These are phyloP conservation scores for Leptinotarsa lineolata DNA, from an alignment of 1,140 invertebrate species.

Conservation along the genomic window DNA sequence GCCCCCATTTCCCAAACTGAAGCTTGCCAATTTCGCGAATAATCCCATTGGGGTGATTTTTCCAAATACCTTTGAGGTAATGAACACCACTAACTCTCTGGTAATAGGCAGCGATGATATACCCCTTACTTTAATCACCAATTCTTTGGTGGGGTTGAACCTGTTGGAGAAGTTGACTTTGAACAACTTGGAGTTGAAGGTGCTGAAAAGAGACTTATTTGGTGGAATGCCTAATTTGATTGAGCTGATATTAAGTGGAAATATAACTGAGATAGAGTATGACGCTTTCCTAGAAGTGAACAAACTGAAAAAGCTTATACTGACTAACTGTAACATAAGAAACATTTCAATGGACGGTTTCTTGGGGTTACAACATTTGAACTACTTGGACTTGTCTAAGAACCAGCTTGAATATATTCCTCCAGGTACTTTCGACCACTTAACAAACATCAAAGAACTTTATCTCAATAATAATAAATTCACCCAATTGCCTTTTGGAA, in stretches of 20 bases:
- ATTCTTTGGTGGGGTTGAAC: conserved; percentile 67
- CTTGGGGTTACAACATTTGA: conserved; percentile 64
- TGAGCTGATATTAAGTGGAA: conserved; percentile 62
- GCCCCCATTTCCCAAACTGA: conserved; percentile 69
- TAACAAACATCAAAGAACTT: conserved; percentile 64
- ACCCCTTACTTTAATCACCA: conserved; percentile 62
- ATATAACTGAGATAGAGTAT: conserved; percentile 65
- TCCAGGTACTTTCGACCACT: conserved; percentile 66
- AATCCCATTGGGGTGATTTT: conserved; percentile 72
- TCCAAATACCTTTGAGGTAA: conserved; percentile 72
- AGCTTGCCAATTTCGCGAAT: conserved; percentile 63
- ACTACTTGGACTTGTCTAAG: conserved; percentile 65
- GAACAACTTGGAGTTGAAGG: conserved; percentile 61
- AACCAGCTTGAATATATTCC: conserved; percentile 66
- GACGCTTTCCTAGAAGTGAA: conserved; percentile 68
- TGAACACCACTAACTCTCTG: conserved; percentile 68
- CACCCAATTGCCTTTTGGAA: conserved; percentile 60
- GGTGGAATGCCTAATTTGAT: conserved; percentile 62
- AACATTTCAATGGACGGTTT: conserved; percentile 72
- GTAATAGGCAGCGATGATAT: conserved; percentile 62
- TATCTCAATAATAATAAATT: conserved; percentile 66
- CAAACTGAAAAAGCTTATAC: conserved; percentile 62
- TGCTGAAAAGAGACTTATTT: conserved; percentile 65
- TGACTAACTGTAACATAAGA: conserved; percentile 66
- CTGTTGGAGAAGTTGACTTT: conserved; percentile 61